phyloP scores from a whole-genome alignment of 2,113 vertebrate genomes.

The Oxygymnocypris stewartii region DNA sequence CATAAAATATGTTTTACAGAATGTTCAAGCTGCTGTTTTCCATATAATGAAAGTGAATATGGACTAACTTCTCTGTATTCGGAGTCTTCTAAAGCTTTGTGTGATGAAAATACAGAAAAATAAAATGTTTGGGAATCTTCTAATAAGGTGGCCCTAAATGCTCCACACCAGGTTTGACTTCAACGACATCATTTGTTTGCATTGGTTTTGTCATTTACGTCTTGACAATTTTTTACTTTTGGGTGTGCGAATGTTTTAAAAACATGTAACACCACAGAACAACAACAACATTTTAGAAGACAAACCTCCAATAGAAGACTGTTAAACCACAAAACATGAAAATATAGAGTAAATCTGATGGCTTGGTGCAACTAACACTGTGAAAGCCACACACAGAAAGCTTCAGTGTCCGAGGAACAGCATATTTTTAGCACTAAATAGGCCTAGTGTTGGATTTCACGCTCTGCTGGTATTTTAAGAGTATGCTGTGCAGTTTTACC shows the following conservation, averaged over 20 bases:
- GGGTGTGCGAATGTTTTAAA: not conserved
- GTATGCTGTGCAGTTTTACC: conserved; percentile 34
- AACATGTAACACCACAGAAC: not conserved
- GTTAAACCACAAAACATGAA: not conserved
- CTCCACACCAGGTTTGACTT: not conserved
- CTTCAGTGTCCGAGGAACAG: conserved; percentile 17
- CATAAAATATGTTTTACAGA: not conserved
- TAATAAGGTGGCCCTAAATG: not conserved
- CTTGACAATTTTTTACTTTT: not conserved
- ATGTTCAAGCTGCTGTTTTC: not conserved
- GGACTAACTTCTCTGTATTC: not conserved
- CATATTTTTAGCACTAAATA: conserved; percentile 52
- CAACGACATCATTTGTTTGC: not conserved
- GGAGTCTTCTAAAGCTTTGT: not conserved
- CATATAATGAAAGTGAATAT: not conserved
- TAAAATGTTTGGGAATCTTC: not conserved
- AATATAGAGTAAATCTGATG: not conserved
- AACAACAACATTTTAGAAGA: not conserved
- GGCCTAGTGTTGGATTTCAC: conserved; percentile 35
- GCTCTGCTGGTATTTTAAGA: conserved; percentile 30
- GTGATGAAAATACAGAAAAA: not conserved
- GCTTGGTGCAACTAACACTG: not conserved
- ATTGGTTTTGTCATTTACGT: not conserved
- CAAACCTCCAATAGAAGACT: not conserved
- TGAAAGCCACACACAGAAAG: conserved; percentile 5